phyloP scores from a whole-genome alignment of 92 coral and sea anemone species.

The Umimayanthus kanabou region DNA sequence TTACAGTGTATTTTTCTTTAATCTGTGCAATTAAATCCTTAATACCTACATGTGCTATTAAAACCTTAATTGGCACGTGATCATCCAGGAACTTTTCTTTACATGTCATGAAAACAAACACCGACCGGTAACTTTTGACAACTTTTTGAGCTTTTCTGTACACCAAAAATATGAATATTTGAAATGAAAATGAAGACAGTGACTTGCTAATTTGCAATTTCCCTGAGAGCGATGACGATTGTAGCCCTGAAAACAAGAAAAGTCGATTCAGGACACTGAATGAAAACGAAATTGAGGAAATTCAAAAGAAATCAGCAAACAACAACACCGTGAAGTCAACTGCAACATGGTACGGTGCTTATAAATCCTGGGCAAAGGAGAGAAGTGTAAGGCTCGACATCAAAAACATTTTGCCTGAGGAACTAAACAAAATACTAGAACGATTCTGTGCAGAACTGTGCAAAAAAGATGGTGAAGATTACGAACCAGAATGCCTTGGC shows the following conservation, averaged over 20 bases:
- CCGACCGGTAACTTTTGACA: no score
- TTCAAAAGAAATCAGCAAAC: constrained; percentile 9
- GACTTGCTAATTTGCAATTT: no score
- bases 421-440: constrained; percentile 29
- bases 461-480: constrained; percentile 43
- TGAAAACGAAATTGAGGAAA: not conserved
- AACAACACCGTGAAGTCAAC: constrained; percentile 20
- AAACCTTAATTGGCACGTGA: no score
- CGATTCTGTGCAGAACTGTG: constrained; percentile 38
- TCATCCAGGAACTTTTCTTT: no score
- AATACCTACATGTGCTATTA: no score
- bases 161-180: no score
- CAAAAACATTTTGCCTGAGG: constrained; percentile 32
- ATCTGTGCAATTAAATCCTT: no score
- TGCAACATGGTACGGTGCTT: constrained; percentile 40
- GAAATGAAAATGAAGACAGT: no score
- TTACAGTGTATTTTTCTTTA: no score
- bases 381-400: constrained; percentile 36
- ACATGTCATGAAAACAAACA: no score
- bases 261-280: constrained; percentile 5
- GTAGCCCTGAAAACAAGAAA: not conserved
- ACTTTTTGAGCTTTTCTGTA: no score
- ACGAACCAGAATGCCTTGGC: constrained; percentile 44
- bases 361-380: constrained; percentile 31
- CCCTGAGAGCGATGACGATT: no score